These are phyloP conservation scores for Barbus barbus DNA, from an alignment of 2,113 vertebrate genomes.

Conservation along the genomic window DNA sequence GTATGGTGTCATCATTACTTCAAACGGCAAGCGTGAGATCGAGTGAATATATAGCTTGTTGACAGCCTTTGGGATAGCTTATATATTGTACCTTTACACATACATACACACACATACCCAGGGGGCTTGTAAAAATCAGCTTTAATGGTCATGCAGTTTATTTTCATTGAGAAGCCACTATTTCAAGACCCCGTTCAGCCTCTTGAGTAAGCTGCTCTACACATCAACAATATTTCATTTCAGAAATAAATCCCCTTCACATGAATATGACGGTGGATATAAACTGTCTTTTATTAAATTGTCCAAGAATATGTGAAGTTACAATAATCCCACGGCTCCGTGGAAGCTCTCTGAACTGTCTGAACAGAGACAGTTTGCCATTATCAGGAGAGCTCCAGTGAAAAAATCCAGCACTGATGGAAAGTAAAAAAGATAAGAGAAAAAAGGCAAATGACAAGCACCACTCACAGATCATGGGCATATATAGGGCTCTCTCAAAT, in stretches of 20 bases:
- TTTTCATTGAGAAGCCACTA: conserved; percentile 12
- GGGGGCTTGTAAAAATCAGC: conserved; percentile 3
- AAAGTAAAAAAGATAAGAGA: neutral
- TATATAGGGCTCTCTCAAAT: neutral
- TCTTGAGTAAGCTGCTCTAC: conserved; percentile 13
- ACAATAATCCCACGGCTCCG: conserved; percentile 31
- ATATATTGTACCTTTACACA: conserved; percentile 14
- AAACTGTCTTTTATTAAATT: conserved; percentile 45
- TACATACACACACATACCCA: neutral
- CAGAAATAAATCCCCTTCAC: conserved; percentile 29
- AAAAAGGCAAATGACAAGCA: neutral
- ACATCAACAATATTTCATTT: conserved; percentile 39
- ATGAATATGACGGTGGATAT: conserved; percentile 35
- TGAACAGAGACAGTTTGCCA: conserved; percentile 12
- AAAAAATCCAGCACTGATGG: neutral
- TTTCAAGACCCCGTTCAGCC: neutral
- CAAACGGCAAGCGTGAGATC: neutral
- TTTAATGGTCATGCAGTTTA: conserved; percentile 20
- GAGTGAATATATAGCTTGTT: neutral
- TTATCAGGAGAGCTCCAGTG: conserved; percentile 35
- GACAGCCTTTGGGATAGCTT: neutral
- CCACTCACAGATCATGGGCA: too few species aligned
- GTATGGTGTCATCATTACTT: neutral
- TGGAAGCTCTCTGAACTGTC: conserved; percentile 31
- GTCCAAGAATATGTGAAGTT: conserved; percentile 8